A percentile compares a stretch with the other conserved stretches of the same genome.
phyloP scores from a whole-genome alignment of 2,888 invertebrate genomes.

The Quadroppia sp. region DNA sequence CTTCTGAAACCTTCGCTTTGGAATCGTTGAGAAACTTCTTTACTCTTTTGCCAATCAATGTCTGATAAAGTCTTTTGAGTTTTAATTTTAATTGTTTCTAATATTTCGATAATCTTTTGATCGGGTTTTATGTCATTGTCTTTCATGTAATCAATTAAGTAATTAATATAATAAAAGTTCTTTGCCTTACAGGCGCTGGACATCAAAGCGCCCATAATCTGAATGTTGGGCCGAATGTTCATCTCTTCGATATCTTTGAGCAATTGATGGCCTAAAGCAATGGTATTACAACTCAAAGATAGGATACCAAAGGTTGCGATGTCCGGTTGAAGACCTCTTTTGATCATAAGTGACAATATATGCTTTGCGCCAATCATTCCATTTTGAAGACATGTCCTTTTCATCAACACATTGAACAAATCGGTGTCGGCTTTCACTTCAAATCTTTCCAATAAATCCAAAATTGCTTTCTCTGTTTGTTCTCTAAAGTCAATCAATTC shows the following conservation, averaged over 20 bases:
- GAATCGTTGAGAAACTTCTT: neutral
- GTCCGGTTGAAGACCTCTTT: slow-evolving; percentile 59
- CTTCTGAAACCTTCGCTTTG: neutral
- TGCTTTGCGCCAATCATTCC: slow-evolving; percentile 66
- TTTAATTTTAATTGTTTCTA: slow-evolving; percentile 15
- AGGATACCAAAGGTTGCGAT: slow-evolving; percentile 80
- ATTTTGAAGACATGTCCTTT: slow-evolving; percentile 66
- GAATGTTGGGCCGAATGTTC: slow-evolving; percentile 62
- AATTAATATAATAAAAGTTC: slow-evolving; percentile 24
- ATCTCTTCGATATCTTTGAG: slow-evolving; percentile 66
- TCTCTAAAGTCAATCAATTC: slow-evolving; percentile 64
- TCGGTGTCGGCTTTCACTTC: slow-evolving; percentile 68
- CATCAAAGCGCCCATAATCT: slow-evolving; percentile 61
- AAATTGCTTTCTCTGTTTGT: slow-evolving; percentile 64
- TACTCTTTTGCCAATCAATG: slow-evolving; percentile 55
- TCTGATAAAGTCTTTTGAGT: slow-evolving; percentile 54
- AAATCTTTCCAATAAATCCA: slow-evolving; percentile 61
- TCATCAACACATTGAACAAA: slow-evolving; percentile 81
- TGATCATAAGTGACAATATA: slow-evolving; percentile 55
- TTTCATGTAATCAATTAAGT: slow-evolving; percentile 32
- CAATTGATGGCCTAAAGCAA: slow-evolving; percentile 63
- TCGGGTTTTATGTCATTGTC: slow-evolving; percentile 15
- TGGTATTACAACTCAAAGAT: slow-evolving; percentile 69
- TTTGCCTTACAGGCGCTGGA: slow-evolving; percentile 28
- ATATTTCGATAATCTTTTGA: slow-evolving; percentile 25